phyloP scores from a whole-genome alignment of 2,797 vertebrate genomes.

The Orestias chungarensis region DNA sequence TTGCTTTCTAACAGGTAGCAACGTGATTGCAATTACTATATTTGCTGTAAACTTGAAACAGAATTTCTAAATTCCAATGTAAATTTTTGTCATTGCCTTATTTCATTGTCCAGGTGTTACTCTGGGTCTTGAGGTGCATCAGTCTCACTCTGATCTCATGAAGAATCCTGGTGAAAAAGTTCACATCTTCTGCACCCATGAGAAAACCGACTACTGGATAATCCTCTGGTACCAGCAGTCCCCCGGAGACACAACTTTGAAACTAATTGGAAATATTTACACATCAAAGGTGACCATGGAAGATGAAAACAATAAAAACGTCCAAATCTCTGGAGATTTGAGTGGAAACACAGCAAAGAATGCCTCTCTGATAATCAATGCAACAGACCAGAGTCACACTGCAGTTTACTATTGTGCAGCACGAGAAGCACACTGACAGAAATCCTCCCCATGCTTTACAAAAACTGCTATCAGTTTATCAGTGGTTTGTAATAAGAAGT shows the following conservation, averaged over 20 bases:
- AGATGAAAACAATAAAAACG: background rate
- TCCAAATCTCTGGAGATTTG: constrained; percentile 26
- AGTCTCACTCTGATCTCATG: constrained; percentile 9
- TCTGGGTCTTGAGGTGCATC: constrained; percentile 31
- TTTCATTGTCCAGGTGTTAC: constrained; percentile 1
- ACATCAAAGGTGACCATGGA: background rate
- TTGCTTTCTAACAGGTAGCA: constrained; percentile 22
- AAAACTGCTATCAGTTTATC: constrained; percentile 12
- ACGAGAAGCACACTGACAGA: constrained; percentile 20
- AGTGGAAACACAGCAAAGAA: constrained; percentile 23
- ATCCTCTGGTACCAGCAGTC: constrained; percentile 40
- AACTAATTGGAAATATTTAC: constrained; percentile 34
- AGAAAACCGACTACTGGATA: constrained; percentile 7
- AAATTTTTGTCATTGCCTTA: background rate
- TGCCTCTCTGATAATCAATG: background rate
- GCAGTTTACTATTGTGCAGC: constrained; percentile 54
- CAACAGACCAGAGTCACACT: background rate
- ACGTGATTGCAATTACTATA: fast-evolving
- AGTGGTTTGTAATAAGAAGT: constrained; percentile 7
- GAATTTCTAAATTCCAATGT: background rate
- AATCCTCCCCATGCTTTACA: background rate
- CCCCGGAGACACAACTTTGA: constrained; percentile 23
- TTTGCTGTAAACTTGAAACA: background rate
- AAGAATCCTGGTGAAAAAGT: background rate
- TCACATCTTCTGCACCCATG: constrained; percentile 31